These are phyloP conservation scores for Romanogobio albipinnatus DNA, from an alignment of 2,113 vertebrate species.

Conservation along the genomic window DNA sequence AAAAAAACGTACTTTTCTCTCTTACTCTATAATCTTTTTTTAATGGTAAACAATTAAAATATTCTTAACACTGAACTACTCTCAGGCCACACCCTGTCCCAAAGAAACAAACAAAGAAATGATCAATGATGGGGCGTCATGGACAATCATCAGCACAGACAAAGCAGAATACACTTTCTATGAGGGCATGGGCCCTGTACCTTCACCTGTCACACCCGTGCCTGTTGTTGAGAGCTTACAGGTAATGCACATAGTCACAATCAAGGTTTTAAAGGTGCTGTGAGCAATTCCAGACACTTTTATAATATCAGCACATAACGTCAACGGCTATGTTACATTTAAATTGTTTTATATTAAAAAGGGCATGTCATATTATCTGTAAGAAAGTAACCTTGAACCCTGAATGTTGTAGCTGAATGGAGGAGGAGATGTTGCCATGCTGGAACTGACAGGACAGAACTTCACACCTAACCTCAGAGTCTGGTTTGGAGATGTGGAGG, in stretches of 20 bases:
- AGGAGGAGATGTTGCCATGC: conserved; percentile 96
- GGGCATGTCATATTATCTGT: neutral
- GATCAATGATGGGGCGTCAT: conserved; percentile 95
- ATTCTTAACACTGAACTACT: neutral
- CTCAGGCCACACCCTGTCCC: conserved; percentile 90
- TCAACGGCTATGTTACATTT: neutral
- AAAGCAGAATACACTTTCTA: conserved; percentile 98
- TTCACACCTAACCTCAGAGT: conserved; percentile 96
- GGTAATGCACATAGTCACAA: conserved; percentile 58
- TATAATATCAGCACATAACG: no score
- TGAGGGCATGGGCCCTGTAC: conserved; percentile 96
- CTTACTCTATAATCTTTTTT: neutral
- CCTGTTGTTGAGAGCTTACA: conserved; percentile 93
- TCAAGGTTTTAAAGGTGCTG: neutral
- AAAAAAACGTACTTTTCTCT: neutral
- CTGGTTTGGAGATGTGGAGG: conserved; percentile 98
- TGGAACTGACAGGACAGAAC: conserved; percentile 97
- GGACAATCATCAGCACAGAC: conserved; percentile 99
- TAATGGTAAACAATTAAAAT: neutral
- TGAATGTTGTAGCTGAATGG: conserved; percentile 84
- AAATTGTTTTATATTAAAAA: neutral
- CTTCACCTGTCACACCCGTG: conserved; percentile 92
- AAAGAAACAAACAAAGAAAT: conserved; percentile 98
- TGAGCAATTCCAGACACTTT: neutral
- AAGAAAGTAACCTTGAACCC: neutral